Evolutionary conservation across 2,888 invertebrate genomes (phyloP), one percentile per base, ranked within the genome.

Genomic region (Diogma glabrata): DNA sequence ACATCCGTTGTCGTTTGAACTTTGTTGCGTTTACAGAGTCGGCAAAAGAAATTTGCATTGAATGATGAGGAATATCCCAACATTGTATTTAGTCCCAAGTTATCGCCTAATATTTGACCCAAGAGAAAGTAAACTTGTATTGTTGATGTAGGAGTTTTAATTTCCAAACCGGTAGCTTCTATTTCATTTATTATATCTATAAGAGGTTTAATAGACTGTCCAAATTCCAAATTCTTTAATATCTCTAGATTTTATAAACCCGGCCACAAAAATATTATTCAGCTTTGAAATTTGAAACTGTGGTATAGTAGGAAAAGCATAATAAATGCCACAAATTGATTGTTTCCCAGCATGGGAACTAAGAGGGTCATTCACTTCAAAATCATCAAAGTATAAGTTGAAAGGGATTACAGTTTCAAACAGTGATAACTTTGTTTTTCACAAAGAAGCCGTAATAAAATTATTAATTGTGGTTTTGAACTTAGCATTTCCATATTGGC

Each of bases 221-320:
- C 9, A 36, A 36, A 14, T 36, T 3, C 14, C 36, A n/a, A 36
- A 36, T 36, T 36, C 36, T 14, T 36, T 36, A 12, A 36, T 36
- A 36, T 36, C 14, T 36, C 36, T 36, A 36, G 36, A 36, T 14
- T 36, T 36, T 36, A 36, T n/a, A n/a, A n/a, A n/a, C n/a, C n/a
- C n/a, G n/a, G n/a, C n/a, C n/a, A n/a, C 36, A 14, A 36, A 36
- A 9, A 36, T 36, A 3, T 36, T 3, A 8, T 36, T 36, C 17
- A 36, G 14, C 17, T 36, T 36, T 3, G 36, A 36, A 3, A 14
- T 36, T 36, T 36, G 14, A 14, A 36, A 36, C 14, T 14, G 36
- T 14, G 36, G 36, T 36, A n/a, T n/a, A n/a, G n/a, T n/a, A n/a
- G n/a, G n/a, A n/a, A n/a, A n/a, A n/a, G n/a, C n/a, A n/a, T n/a